Evolutionary conservation across 2,113 vertebrate genomes (phyloP).

Genomic region (Cacatua alba): DNA sequence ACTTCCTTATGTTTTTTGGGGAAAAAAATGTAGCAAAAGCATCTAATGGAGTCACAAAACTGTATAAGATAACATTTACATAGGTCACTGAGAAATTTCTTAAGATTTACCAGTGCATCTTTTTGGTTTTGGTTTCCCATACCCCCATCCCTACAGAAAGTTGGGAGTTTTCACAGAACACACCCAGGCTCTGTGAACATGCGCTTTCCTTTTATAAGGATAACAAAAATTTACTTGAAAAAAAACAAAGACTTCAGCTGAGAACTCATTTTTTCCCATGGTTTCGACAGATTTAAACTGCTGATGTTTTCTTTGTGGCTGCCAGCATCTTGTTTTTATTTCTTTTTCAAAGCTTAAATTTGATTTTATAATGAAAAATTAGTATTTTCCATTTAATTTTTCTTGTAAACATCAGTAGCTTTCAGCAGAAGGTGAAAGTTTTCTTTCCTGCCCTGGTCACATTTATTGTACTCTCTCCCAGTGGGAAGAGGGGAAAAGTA

Average conservation of each 20-base stretch:
- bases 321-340: neutral
- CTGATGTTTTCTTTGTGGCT: neutral
- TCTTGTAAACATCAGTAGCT: neutral
- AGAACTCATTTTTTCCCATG: neutral
- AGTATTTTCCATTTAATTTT: neutral
- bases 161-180: slow-evolving; percentile 15
- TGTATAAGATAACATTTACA: neutral
- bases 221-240: neutral
- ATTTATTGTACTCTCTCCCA: neutral
- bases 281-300: neutral
- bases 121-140: neutral
- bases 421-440: neutral
- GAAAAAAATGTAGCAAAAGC: neutral
- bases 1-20: neutral
- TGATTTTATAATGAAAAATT: neutral
- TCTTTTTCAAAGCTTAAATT: neutral
- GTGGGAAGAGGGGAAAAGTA: neutral
- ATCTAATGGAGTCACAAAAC: neutral
- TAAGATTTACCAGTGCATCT: neutral
- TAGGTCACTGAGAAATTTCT: slow-evolving; percentile 1
- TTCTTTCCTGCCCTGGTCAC: neutral
- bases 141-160: neutral
- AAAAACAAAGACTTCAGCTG: neutral
- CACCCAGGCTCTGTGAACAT: neutral
- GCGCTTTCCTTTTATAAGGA: neutral